Evolutionary conservation across 92 coral and sea anemone genomes (phyloP).

Genomic region (Isaurus tuberculatus): DNA sequence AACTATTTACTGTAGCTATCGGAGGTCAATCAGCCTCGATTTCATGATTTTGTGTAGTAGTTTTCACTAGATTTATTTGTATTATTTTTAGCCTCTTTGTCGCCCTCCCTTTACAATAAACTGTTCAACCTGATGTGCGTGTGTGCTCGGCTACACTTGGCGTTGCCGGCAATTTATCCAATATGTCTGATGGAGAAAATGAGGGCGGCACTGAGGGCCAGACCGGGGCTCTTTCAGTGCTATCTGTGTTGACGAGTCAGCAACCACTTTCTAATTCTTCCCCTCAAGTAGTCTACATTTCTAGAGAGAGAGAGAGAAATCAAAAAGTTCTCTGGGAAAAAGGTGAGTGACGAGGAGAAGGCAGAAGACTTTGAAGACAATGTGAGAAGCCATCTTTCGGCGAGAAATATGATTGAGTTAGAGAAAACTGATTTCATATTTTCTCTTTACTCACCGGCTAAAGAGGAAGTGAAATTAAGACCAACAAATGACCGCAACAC

Average conservation of each 20-base stretch:
- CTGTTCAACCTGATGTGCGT: not conserved
- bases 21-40: too few relatives aligned
- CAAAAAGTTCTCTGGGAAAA: constrained; percentile 23
- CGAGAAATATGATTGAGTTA: constrained; percentile 29
- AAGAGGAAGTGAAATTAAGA: constrained; percentile 47
- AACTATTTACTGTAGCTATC: too few relatives aligned
- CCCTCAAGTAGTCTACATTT: constrained; percentile 27
- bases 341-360: constrained; percentile 28
- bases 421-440: constrained; percentile 28
- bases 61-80: too few relatives aligned
- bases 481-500: constrained; percentile 34
- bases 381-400: constrained; percentile 41
- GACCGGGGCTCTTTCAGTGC: not conserved
- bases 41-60: too few relatives aligned
- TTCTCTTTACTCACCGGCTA: constrained; percentile 28
- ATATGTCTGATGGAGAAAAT: constrained; percentile 11
- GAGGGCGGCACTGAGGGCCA: constrained; percentile 13
- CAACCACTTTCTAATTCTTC: not conserved
- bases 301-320: constrained; percentile 10
- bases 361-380: constrained; percentile 51
- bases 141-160: constrained; percentile 14
- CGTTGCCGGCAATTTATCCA: not conserved
- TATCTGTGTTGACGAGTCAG: constrained; percentile 5
- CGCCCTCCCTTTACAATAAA: too few relatives aligned
- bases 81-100: too few relatives aligned